Conservation (phyloP, 2,113 vertebrate species). For the Nothoprocta perdicaria region DNA sequence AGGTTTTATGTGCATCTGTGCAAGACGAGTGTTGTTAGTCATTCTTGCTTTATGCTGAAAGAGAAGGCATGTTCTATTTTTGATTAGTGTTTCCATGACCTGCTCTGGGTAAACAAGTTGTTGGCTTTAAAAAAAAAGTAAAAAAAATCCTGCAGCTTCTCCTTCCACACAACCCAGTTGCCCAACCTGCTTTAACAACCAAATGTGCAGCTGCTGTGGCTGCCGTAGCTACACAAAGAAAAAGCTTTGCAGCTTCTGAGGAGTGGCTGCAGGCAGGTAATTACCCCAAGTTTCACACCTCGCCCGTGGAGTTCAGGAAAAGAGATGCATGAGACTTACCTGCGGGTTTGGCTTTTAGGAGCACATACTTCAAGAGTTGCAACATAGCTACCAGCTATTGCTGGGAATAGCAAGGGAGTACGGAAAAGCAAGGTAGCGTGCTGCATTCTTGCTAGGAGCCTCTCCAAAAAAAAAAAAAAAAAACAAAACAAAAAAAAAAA, state of each 20-base stretch:
- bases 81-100: conserved; percentile 1
- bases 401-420: neutral
- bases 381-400: neutral
- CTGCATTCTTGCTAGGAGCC: neutral
- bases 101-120: neutral
- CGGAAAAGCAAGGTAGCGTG: neutral
- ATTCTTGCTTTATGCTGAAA: neutral
- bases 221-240: neutral
- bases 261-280: conserved; percentile 27
- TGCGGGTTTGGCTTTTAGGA: conserved; percentile 14
- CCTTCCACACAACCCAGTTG: neutral
- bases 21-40: neutral
- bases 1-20: neutral
- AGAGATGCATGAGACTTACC: neutral
- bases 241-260: conserved; percentile 34
- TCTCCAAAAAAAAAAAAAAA: neutral
- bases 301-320: neutral
- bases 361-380: neutral
- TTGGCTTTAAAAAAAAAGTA: neutral
- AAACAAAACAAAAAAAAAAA: neutral
- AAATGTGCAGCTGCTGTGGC: conserved; percentile 50
- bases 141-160: neutral
- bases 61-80: neutral
- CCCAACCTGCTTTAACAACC: conserved; percentile 4
- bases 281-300: neutral